Base-by-base conservation (phyloP, 2,797 vertebrate genomes). In the Orestias chungarensis region DNA sequence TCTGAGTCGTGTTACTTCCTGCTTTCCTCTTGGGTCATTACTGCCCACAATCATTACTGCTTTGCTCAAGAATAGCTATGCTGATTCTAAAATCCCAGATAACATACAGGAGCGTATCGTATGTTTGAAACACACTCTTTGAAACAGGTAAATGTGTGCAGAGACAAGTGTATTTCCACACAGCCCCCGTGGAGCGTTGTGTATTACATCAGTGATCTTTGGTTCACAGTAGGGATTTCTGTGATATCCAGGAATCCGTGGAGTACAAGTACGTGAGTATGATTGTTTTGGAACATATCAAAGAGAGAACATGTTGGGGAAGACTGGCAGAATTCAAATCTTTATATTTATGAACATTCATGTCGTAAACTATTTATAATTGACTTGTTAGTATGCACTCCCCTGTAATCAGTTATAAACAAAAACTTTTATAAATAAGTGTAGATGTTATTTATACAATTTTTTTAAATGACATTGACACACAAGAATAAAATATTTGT, bases 311-410 rank as follows among this genome's bases (percentile, higher is more conserved):
- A 49, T 55, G n/a, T n/a, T 27, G 25, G 25, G 4, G 29, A 40
- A 43, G 43, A 31, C 64, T 1, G 62, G 43, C 1, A 61, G 57
- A 62, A 31, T 50, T 8, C 12, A 25, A 29, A 74, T 62, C 29
- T 81, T 46, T 59, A 79, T 64, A 71, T 78, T 65, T 43, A 76
- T 71, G 49, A 55, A 4, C 3, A 23, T 38, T 49, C 20, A 43
- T 42, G 27, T 17, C 23, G 0, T 83, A 47, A 57, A 61, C 67
- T 57, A 49, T 38, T 57, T 43, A 68, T 55, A 6, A 52, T 65
- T 7, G 35, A 42, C 27, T 42, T 47, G 29, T 7, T 15, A 17
- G 3, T 55, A 20, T 23, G 17, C 35, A 62, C 44, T 33, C 15
- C 17, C 55, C 38, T 29, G n/a, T 47, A 25, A 49, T 17, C 3